Conservation (phyloP, 2,888 invertebrate genomes). For the Temnothorax rugatulus region DNA sequence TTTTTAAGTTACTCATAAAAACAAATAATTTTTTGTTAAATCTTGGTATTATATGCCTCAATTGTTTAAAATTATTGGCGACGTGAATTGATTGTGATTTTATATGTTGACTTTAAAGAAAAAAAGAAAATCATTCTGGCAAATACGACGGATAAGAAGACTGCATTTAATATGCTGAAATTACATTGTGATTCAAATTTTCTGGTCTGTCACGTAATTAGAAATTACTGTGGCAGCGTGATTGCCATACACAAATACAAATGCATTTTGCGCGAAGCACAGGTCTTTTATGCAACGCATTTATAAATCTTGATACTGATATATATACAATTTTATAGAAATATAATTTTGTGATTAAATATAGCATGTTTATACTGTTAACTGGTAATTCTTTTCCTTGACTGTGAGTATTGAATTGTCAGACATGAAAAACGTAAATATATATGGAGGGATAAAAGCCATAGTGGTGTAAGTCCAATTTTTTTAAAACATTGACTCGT, state of each 20-base stretch:
- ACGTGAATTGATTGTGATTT: neutral
- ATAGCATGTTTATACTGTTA: neutral
- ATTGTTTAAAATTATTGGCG: neutral
- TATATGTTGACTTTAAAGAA: neutral
- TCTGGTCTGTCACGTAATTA: neutral
- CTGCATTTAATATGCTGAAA: neutral
- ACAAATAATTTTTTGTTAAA: neutral
- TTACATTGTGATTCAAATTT: neutral
- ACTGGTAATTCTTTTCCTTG: neutral
- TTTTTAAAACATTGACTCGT: too few species aligned
- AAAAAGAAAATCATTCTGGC: neutral
- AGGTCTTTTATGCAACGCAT: slow-evolving; percentile 9
- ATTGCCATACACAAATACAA: neutral
- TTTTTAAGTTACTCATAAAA: neutral
- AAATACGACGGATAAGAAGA: neutral
- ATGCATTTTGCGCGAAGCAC: slow-evolving; percentile 2
- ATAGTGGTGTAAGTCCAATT: too few species aligned
- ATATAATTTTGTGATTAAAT: slow-evolving; percentile 33
- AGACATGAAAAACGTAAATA: neutral
- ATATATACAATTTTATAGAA: slow-evolving; percentile 40
- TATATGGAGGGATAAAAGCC: too few species aligned
- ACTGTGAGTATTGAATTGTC: neutral
- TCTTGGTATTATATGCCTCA: neutral
- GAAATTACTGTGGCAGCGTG: neutral
- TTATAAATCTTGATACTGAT: slow-evolving; percentile 28